Conservation (phyloP, 1,140 invertebrate genomes). For the Streblospio benedicti region DNA sequence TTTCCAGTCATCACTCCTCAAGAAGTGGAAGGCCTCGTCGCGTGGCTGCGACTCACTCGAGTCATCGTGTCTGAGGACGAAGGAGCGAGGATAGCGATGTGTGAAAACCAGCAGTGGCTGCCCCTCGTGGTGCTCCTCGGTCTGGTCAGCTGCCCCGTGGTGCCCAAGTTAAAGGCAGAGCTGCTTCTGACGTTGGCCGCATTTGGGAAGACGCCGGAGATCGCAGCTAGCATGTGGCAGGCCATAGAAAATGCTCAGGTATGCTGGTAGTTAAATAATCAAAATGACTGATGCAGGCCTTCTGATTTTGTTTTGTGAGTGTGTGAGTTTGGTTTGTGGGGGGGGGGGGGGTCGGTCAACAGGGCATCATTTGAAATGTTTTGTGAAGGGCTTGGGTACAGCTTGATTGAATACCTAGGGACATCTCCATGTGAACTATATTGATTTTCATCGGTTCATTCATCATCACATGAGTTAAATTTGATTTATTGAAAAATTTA, state of each 20-base stretch:
- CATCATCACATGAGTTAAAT: too few species aligned
- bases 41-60: conserved; percentile 67
- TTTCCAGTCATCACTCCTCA: conserved; percentile 73
- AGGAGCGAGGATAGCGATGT: conserved; percentile 66
- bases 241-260: conserved; percentile 78
- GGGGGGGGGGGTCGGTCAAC: too few species aligned
- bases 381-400: too few species aligned
- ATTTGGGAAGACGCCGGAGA: conserved; percentile 63
- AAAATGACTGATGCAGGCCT: not conserved
- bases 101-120: conserved; percentile 78
- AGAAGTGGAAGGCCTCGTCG: conserved; percentile 77
- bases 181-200: conserved; percentile 67
- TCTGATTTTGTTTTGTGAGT: not conserved
- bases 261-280: not conserved
- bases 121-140: conserved; percentile 70
- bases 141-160: conserved; percentile 74
- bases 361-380: too few species aligned
- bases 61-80: conserved; percentile 67
- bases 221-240: conserved; percentile 73
- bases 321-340: too few species aligned
- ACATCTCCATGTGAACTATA: too few species aligned
- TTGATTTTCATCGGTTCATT: too few species aligned
- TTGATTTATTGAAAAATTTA: too few species aligned
- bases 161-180: conserved; percentile 73
- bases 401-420: too few species aligned